Base-by-base conservation (phyloP, 2,113 vertebrate species). In the Hymenochirus boettgeri region DNA sequence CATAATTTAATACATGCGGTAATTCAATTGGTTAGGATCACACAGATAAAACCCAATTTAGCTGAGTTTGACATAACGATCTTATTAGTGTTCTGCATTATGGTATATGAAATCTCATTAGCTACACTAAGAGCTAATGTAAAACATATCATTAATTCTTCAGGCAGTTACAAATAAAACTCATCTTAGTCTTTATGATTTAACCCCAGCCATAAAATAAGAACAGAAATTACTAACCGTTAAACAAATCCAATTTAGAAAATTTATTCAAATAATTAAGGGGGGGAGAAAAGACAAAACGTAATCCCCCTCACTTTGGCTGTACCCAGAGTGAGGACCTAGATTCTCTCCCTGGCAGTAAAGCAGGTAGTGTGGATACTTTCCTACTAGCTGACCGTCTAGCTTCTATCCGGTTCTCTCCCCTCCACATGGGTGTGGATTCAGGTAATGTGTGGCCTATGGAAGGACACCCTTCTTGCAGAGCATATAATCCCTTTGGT, bases 51-150 rank as follows among this genome's bases (percentile, higher is more conserved):
- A 58, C 64, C 56, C 64, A 59, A 67, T 67, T 67, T 67, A 67
- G 64, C 56, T 67, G 46, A 67, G 64, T 67, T 59, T 67, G 64
- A 67, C 64, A 67, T 67, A 67, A 67, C 64, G 64, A 67, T 67
- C 64, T 67, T 67, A 59, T 67, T 67, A 67, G 64, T 67, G 64
- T 67, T 67, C 64, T 58, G 64, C 64, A 67, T 67, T 67, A 67
- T 67, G 64, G 64, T 67, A 67, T 67, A 67, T 67, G 64, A 67
- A 67, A 67, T 67, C 64, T 67, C 64, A 67, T 67, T 67, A 67
- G 64, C 64, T 48, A 52, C 64, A 67, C 64, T 67, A 67, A 67
- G 31, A 67, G 56, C 64, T 67, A 67, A 66, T 66, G 64, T 66
- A 66, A 66, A 67, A 67, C 64, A 67, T 67, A 67, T 67, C 64